phyloP scores from a whole-genome alignment of 2,113 vertebrate species.

The Silurus asotus region DNA sequence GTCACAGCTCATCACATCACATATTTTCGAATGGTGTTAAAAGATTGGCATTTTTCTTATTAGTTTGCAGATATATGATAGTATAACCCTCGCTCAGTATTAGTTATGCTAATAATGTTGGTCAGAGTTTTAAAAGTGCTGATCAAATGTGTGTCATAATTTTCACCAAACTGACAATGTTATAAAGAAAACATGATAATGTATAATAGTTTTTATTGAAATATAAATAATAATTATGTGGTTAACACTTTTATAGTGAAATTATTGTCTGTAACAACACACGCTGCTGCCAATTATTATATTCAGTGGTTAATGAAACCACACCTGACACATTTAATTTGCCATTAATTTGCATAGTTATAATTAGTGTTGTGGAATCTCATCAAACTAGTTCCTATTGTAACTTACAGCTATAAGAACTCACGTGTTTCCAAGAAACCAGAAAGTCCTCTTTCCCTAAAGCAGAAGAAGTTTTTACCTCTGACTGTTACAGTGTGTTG shows the following conservation, averaged over 20 bases:
- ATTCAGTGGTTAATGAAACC: not conserved
- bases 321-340: not conserved
- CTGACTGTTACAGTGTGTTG: not conserved
- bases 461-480: no score
- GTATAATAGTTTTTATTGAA: not conserved
- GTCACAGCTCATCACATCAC: conserved; percentile 31
- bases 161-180: not conserved
- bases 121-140: not conserved
- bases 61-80: conserved; percentile 19
- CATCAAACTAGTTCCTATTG: not conserved
- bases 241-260: no score
- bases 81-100: not conserved
- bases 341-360: not conserved
- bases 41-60: conserved; percentile 44
- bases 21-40: conserved; percentile 26
- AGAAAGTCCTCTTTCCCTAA: not conserved
- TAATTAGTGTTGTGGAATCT: not conserved
- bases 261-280: not conserved
- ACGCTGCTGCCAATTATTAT: not conserved
- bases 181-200: not conserved
- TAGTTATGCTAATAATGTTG: not conserved
- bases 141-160: not conserved
- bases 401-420: not conserved
- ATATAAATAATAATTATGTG: not conserved
- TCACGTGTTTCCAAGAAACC: not conserved